Conservation (phyloP, 2,888 invertebrate species). For the Nasonovia ribisnigri region DNA sequence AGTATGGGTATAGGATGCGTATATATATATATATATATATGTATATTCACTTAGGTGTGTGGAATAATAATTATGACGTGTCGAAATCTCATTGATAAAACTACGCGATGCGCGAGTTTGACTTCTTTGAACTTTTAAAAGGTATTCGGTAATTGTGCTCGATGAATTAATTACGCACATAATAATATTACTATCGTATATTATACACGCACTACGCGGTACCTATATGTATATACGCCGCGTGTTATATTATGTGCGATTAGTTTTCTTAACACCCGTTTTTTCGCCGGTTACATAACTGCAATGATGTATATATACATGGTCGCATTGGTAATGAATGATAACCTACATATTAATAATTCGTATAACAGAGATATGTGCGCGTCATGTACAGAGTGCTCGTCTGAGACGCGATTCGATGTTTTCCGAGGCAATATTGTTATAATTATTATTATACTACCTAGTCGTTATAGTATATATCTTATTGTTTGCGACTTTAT, state of each 20-base stretch:
- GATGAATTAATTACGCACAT: not conserved
- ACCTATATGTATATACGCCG: not conserved
- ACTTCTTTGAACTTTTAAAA: constrained; percentile 16
- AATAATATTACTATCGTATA: not conserved
- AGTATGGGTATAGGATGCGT: too few species aligned
- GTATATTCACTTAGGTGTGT: too few species aligned
- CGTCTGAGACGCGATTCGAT: not conserved
- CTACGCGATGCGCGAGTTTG: not conserved
- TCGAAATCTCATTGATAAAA: constrained; percentile 52
- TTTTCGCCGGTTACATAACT: not conserved
- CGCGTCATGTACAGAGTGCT: not conserved
- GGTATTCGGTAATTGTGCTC: constrained; percentile 12
- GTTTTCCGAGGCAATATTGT: not conserved
- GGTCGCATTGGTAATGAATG: not conserved
- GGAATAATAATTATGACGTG: constrained; percentile 9
- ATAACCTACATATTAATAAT: constrained; percentile 5
- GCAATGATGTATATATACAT: not conserved
- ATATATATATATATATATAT: not conserved
- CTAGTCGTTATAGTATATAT: not conserved
- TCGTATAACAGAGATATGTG: not conserved
- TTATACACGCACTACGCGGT: not conserved
- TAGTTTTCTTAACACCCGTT: not conserved
- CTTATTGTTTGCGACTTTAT: not conserved
- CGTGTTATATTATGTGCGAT: not conserved
- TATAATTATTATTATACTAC: not conserved